Base-by-base conservation (phyloP, 2,113 vertebrate species). In the Brachyhypopomus gauderio region DNA sequence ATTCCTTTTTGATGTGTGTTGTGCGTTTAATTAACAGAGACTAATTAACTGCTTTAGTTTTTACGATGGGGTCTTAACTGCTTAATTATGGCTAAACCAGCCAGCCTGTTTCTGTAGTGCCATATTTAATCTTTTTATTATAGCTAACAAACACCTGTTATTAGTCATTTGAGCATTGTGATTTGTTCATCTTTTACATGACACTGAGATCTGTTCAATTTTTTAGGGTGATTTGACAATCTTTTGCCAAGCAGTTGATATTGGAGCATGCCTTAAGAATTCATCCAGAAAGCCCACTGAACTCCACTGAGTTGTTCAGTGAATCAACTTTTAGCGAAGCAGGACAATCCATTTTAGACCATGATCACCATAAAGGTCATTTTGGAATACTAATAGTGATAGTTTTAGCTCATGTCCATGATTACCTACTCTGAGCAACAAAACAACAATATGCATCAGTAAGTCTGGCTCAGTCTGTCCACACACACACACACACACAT, bases 401-500 rank as follows among this genome's bases (percentile, higher is more conserved):
- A 30, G 2, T 30, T 27, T 16, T 16, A 64, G 62, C 14, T 0
- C 0, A 30, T 64, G 11, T 34, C 3, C 25, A 19, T 17, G 5
- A 12, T 34, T 2, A 11, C 64, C 16, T 2, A 3, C 27, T 66
- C 11, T 19, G 23, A 66, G 16, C 17, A 3, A 34, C 16, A 64
- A 63, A 86, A 19, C 16, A 59, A 48, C 80, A 84, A 83, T 67
- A 83, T 52, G 77, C 67, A 20, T 58, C 48, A 71, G 23, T 79
- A 48, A 63, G 41, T 73, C 56, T 36, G 19, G 56, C 23, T 83
- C 41, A 72, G 25, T 55, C 34, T 73, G 34, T 83, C 69, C 71
- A 34, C 62, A 48, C n/a, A 30, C 82, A 79, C 75, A 86, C 85
- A 48, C 78, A 78, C 64, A 84, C 76, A 34, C 63, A 27, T 16